A percentile compares a stretch with the other conserved stretches of the same genome.
Conservation (phyloP, 2,797 vertebrate species). For the Molossus alvarezi region DNA sequence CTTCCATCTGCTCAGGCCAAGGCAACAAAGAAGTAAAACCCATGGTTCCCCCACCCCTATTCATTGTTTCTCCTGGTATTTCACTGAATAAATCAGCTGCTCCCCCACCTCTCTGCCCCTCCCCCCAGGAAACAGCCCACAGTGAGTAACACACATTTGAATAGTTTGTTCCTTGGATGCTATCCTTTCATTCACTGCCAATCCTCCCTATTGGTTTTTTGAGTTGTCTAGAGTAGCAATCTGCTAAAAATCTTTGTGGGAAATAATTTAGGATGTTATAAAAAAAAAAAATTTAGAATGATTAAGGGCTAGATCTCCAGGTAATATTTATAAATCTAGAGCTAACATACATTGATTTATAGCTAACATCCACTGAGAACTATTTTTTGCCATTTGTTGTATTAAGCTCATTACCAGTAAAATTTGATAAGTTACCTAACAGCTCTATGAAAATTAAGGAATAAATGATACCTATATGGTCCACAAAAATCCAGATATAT, state of each 20-base stretch:
- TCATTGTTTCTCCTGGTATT: neutral
- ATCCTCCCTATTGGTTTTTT: neutral
- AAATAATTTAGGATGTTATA: neutral
- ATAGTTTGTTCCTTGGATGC: neutral
- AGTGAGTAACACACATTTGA: neutral
- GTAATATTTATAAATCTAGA: neutral
- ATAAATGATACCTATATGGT: neutral
- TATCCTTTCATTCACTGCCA: neutral
- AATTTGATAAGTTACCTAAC: neutral
- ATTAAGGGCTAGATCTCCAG: neutral
- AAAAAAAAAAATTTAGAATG: neutral
- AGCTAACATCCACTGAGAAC: neutral
- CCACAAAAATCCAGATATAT: neutral
- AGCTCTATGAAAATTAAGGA: neutral
- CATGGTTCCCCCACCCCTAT: neutral
- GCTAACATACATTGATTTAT: too few species aligned
- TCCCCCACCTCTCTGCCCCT: neutral
- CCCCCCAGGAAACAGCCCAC: neutral
- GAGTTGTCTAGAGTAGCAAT: neutral
- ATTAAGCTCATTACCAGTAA: neutral
- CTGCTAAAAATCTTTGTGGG: neutral
- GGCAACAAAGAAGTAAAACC: neutral
- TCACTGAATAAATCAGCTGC: neutral
- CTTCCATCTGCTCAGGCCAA: neutral
- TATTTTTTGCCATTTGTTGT: neutral